Conservation (phyloP, 2,888 invertebrate species). For the Ecdyonurus torrentis region DNA sequence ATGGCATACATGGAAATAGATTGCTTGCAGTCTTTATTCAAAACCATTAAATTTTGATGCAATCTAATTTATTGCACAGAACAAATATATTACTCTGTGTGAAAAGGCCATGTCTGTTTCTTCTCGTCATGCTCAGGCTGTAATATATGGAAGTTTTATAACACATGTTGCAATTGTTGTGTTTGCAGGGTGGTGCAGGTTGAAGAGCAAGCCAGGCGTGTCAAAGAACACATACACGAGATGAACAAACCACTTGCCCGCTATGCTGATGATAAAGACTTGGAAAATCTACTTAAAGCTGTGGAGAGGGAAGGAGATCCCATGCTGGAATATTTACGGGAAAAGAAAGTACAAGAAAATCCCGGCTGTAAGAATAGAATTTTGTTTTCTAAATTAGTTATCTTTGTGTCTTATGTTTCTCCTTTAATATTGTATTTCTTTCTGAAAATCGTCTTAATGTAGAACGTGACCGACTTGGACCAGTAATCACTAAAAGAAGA, state of each 20-base stretch:
- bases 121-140: too few species aligned
- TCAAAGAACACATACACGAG: constrained; percentile 64
- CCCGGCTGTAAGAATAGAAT: not conserved
- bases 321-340: constrained; percentile 73
- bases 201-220: constrained; percentile 47
- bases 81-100: too few species aligned
- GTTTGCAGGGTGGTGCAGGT: constrained; percentile 55
- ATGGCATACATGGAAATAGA: not conserved
- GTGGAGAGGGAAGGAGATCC: constrained; percentile 79
- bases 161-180: too few species aligned
- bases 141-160: too few species aligned
- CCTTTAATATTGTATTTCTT: too few species aligned
- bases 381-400: too few species aligned
- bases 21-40: not conserved
- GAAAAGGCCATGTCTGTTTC: too few species aligned
- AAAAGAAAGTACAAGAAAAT: constrained; percentile 41
- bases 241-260: constrained; percentile 83
- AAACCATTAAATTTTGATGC: too few species aligned
- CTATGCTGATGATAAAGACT: constrained; percentile 71
- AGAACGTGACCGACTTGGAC: too few species aligned
- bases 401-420: too few species aligned
- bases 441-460: too few species aligned
- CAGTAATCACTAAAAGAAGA: too few species aligned
- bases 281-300: constrained; percentile 59
- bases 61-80: not conserved